Evolutionary conservation across 2,888 invertebrate species (phyloP).

Genomic region (Clistopyga incitator): DNA sequence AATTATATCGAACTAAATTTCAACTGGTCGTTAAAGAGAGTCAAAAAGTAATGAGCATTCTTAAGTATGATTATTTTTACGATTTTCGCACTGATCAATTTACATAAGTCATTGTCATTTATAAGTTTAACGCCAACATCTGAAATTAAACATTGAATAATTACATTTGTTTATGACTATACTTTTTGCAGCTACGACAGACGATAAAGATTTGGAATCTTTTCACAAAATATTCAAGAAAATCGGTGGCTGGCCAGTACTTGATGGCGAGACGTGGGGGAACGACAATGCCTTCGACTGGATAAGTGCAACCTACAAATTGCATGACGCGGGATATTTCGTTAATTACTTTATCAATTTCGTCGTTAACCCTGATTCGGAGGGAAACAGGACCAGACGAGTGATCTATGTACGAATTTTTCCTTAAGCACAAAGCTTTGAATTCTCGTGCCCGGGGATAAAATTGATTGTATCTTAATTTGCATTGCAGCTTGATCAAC

Average conservation of each 20-base stretch:
- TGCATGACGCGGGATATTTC: slow-evolving; percentile 92
- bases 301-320: slow-evolving; percentile 93
- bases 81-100: too few relatives aligned
- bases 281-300: slow-evolving; percentile 90
- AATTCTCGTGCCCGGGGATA: background rate
- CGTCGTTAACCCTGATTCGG: slow-evolving; percentile 94
- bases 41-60: too few relatives aligned
- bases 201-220: slow-evolving; percentile 91
- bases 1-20: too few relatives aligned
- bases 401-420: slow-evolving; percentile 91
- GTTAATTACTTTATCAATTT: slow-evolving; percentile 96
- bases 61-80: too few relatives aligned
- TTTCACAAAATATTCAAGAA: slow-evolving; percentile 89
- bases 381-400: slow-evolving; percentile 93
- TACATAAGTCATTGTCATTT: too few relatives aligned
- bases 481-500: slow-evolving; percentile 92
- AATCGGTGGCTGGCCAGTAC: slow-evolving; percentile 98
- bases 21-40: too few relatives aligned
- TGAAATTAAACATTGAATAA: too few relatives aligned
- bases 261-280: slow-evolving; percentile 92
- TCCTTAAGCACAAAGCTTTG: background rate
- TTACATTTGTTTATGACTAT: background rate
- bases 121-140: too few relatives aligned
- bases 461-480: background rate
- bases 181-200: slow-evolving; percentile 89